Evolutionary conservation across 2,113 vertebrate genomes (phyloP).

Genomic region (Furnarius figulus): DNA sequence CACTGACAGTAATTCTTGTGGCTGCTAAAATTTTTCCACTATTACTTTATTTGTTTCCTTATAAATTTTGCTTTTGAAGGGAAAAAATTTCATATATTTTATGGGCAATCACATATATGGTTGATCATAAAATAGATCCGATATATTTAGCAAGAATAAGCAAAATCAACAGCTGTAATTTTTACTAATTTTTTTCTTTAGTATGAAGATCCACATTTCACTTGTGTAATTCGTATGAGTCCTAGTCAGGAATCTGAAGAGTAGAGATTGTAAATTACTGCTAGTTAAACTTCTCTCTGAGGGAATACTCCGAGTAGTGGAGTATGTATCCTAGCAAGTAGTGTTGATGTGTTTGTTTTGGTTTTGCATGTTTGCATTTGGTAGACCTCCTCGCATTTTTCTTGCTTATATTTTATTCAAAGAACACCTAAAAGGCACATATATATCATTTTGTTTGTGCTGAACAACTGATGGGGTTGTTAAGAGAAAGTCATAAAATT

Average conservation of each 20-base stretch:
- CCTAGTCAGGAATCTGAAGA: background rate
- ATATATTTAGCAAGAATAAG: background rate
- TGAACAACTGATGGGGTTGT: background rate
- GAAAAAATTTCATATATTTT: background rate
- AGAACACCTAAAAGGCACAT: background rate
- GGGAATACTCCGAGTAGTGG: background rate
- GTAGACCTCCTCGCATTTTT: background rate
- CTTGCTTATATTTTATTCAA: background rate
- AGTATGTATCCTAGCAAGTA: background rate
- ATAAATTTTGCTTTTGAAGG: background rate
- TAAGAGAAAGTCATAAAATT: background rate
- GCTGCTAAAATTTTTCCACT: background rate
- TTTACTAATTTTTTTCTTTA: background rate
- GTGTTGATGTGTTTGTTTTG: background rate
- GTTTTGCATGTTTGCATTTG: background rate
- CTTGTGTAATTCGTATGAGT: background rate
- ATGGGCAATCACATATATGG: background rate
- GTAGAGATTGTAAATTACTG: background rate
- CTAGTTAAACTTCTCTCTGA: background rate
- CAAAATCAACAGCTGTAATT: background rate
- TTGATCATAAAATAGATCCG: background rate
- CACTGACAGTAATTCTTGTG: background rate
- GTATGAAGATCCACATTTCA: background rate
- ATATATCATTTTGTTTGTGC: background rate
- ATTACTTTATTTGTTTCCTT: background rate